phyloP scores from a whole-genome alignment of 2,888 invertebrate genomes.

The Blomia tropicalis region DNA sequence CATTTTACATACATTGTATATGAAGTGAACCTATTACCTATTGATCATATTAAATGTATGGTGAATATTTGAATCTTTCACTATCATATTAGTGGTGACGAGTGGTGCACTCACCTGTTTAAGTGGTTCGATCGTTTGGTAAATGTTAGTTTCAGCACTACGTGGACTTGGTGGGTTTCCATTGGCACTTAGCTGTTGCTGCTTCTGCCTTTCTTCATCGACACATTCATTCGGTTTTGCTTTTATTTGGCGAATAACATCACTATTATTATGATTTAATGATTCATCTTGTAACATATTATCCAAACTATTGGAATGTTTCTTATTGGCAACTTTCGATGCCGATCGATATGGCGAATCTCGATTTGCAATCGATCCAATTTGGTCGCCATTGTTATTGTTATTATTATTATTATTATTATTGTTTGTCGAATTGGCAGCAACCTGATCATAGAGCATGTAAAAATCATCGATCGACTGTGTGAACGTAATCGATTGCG shows the following conservation, averaged over 20 bases:
- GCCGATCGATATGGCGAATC: no score
- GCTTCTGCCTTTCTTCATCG: no score
- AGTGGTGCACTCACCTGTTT: not conserved
- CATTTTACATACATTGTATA: no score
- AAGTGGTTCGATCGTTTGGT: conserved; percentile 2
- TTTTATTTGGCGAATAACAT: no score
- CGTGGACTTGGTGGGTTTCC: conserved; percentile 5
- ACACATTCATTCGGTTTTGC: no score
- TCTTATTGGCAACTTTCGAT: no score
- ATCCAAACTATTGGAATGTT: conserved; percentile 5
- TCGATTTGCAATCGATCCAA: not conserved
- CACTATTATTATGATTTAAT: no score
- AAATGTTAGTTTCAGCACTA: not conserved
- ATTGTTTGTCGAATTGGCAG: not conserved
- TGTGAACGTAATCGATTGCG: not conserved
- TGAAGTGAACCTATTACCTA: no score
- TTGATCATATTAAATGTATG: no score
- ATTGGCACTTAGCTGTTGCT: not conserved
- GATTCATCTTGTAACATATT: not conserved
- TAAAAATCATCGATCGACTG: conserved; percentile 16
- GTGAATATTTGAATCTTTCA: no score
- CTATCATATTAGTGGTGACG: no score
- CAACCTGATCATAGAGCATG: conserved; percentile 6
- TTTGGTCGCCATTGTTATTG: not conserved
- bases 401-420: not conserved